A percentile compares a stretch with the other conserved stretches of the same genome.
These are phyloP conservation scores for Apis florea DNA, from an alignment of 1,140 invertebrate genomes.

Conservation along the genomic window DNA sequence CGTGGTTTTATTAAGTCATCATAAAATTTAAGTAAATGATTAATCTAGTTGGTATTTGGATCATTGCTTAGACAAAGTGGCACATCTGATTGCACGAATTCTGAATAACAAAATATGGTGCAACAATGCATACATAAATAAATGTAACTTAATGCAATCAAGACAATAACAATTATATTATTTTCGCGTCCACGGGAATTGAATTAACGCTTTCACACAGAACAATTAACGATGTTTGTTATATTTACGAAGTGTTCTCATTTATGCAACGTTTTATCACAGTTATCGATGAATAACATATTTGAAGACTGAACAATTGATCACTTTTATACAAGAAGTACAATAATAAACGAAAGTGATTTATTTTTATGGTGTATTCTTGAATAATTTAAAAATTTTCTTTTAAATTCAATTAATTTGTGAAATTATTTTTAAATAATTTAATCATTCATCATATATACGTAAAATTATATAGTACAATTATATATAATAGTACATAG, in stretches of 20 bases:
- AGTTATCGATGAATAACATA: conserved; percentile 41
- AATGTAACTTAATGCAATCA: conserved; percentile 37
- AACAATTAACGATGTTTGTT: conserved; percentile 29
- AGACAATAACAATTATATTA: conserved; percentile 21
- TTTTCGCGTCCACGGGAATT: conserved; percentile 36
- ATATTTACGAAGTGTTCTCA: conserved; percentile 3
- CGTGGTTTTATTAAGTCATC: background rate
- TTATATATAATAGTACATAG: no score
- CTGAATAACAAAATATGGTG: conserved; percentile 11
- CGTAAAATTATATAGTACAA: no score
- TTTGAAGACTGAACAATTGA: conserved; percentile 25
- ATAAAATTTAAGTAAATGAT: background rate
- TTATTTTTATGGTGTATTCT: no score
- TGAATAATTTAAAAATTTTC: no score
- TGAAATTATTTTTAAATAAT: no score
- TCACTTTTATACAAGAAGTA: conserved; percentile 51
- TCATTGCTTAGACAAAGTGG: background rate
- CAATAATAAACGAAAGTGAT: background rate
- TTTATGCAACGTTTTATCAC: conserved; percentile 41
- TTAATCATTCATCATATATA: no score
- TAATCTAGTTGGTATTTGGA: background rate
- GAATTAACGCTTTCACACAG: conserved; percentile 48
- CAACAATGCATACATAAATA: background rate
- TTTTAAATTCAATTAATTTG: no score
- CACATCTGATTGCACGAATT: background rate